A percentile compares a stretch with the other conserved stretches of the same genome.
phyloP scores from a whole-genome alignment of 2,888 invertebrate species.

The Caenorhabditis afra region DNA sequence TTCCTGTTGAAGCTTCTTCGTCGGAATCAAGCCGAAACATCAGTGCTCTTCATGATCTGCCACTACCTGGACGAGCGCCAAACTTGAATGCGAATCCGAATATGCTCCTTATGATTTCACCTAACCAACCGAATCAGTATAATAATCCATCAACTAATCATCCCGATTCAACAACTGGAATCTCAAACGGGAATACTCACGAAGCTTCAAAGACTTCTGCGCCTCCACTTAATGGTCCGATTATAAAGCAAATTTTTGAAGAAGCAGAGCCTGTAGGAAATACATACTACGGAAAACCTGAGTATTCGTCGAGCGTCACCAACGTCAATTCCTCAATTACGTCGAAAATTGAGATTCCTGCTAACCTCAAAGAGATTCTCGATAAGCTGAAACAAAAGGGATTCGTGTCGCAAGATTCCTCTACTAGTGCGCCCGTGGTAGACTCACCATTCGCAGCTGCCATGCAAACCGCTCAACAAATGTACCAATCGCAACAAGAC shows the following conservation, averaged over 20 bases:
- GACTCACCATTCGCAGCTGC: conserved; percentile 1
- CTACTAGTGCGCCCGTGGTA: not conserved
- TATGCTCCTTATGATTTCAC: no score
- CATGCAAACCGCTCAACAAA: conserved; percentile 20
- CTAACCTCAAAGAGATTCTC: conserved; percentile 22
- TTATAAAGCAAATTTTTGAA: conserved; percentile 24
- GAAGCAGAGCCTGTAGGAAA: not conserved
- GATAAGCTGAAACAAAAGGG: conserved; percentile 25
- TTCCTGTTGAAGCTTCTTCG: not conserved
- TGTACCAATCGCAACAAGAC: not conserved
- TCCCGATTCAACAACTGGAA: no score
- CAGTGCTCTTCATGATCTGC: conserved; percentile 18
- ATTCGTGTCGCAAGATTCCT: conserved; percentile 1
- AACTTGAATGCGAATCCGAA: not conserved
- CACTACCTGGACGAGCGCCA: conserved; percentile 24
- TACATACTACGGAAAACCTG: conserved; percentile 28
- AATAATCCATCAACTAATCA: no score
- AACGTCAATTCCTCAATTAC: no score
- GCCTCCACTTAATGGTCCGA: not conserved
- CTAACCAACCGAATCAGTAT: no score
- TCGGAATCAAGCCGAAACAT: not conserved
- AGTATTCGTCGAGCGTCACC: no score
- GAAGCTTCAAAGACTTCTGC: not conserved
- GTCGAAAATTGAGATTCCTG: conserved; percentile 11
- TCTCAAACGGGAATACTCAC: not conserved